Evolutionary conservation across 2,888 invertebrate genomes (phyloP), one percentile per base, ranked within the genome.

Genomic region (Dryomyza anilis): DNA sequence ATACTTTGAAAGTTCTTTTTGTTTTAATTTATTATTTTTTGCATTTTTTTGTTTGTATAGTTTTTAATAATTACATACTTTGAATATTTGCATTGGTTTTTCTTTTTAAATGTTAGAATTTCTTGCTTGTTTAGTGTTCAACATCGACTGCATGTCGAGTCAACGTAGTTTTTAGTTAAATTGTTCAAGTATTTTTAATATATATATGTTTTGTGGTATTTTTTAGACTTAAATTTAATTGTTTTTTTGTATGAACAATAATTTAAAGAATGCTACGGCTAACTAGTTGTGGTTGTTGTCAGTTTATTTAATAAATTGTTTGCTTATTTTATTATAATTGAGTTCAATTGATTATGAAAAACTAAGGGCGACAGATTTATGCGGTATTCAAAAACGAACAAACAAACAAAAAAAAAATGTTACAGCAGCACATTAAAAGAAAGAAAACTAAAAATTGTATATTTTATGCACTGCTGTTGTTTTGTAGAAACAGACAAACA

Each of bases 201-300:
- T n/a, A n/a, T n/a, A n/a, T n/a, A n/a, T n/a, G n/a, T n/a, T n/a
- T n/a, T n/a, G n/a, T n/a, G n/a, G n/a, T n/a, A n/a, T n/a, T n/a
- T n/a, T 45, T 12, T 52, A 61, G 39, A 25, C 60, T 61, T 61
- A 61, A 21, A 23, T 52, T 53, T 33, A 43, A 29, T 53, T 61
- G 29, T 53, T 61, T 16, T 39, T 7, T 12, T 27, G 19, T 29
- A 23, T 53, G 43, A 61, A 61, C 52, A 52, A 52, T 36, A 43
- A 53, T 46, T n/a, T 46, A 33, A 52, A 53, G 61, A 61, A 61
- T 50, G 52, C 52, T 61, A 61, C 61, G 43, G n/a, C 61, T 61
- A 61, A 29, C 61, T 61, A 61, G n/a, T n/a, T n/a, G n/a, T n/a
- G n/a, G n/a, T n/a, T n/a, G n/a, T n/a, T n/a, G n/a, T n/a, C n/a